Evolutionary conservation across 1,140 invertebrate species (phyloP).

Genomic region (Diachasma alloeum): DNA sequence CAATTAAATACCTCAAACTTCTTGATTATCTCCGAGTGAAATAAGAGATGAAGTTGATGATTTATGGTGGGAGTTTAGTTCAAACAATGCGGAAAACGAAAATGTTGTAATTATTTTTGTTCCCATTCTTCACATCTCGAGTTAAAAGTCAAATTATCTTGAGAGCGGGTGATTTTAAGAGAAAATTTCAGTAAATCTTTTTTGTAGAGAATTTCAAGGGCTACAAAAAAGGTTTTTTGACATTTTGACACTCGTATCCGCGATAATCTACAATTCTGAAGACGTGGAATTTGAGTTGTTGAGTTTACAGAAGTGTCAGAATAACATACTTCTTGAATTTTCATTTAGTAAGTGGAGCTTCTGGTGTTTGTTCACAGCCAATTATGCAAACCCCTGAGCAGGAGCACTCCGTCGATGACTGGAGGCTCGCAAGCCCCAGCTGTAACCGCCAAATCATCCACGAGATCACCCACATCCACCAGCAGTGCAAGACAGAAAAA

Average conservation of each 20-base stretch:
- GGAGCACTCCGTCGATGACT: conserved; percentile 59
- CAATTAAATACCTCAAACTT: background rate
- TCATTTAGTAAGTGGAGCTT: background rate
- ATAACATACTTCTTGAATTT: background rate
- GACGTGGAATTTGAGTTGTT: no score
- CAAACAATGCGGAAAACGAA: no score
- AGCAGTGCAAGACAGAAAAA: conserved; percentile 58
- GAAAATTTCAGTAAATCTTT: no score
- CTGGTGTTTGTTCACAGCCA: conserved; percentile 39
- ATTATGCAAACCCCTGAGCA: conserved; percentile 57
- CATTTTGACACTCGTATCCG: no score
- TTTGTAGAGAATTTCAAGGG: no score
- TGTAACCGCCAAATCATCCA: conserved; percentile 53
- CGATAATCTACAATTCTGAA: no score
- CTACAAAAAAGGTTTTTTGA: no score
- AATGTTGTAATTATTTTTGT: no score
- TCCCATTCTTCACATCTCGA: no score
- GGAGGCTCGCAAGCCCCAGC: conserved; percentile 42
- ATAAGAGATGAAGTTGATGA: background rate
- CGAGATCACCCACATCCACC: conserved; percentile 52
- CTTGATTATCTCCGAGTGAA: background rate
- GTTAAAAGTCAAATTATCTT: no score
- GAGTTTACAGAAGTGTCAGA: background rate
- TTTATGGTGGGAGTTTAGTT: no score
- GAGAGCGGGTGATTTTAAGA: no score